phyloP scores from a whole-genome alignment of 2,888 invertebrate genomes.

The Labia minor region DNA sequence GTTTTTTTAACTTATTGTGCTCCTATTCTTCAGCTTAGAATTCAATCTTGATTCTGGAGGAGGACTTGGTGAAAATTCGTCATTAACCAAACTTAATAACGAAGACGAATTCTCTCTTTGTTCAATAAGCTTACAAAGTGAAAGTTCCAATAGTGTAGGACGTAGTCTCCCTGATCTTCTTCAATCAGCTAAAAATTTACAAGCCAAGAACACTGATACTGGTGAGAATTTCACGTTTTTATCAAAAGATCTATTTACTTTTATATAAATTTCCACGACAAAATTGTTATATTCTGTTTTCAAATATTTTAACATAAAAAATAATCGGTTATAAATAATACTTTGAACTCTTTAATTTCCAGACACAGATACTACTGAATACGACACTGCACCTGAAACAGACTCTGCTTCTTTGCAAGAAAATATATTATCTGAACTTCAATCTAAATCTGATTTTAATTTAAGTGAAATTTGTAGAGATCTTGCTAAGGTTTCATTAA shows the following conservation, averaged over 20 bases:
- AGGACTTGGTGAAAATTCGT: background rate
- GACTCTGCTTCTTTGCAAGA: conserved; percentile 18
- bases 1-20: no score
- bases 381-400: conserved; percentile 27
- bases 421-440: background rate
- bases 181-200: background rate
- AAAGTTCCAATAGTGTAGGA: background rate
- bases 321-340: no score
- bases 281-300: no score
- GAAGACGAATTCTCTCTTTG: background rate
- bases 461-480: background rate
- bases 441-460: conserved; percentile 16
- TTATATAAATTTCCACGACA: no score
- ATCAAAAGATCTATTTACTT: no score
- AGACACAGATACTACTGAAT: conserved; percentile 27
- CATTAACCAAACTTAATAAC: background rate
- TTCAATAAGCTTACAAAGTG: background rate
- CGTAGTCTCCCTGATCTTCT: background rate
- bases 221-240: no score
- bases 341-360: conserved; percentile 17
- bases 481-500: background rate
- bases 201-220: background rate
- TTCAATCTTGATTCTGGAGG: background rate
- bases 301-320: no score
- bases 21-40: background rate